A percentile compares a stretch with the other conserved stretches of the same genome.
phyloP scores from a whole-genome alignment of 2,113 vertebrate species.

The Himantopus leucocephalus region DNA sequence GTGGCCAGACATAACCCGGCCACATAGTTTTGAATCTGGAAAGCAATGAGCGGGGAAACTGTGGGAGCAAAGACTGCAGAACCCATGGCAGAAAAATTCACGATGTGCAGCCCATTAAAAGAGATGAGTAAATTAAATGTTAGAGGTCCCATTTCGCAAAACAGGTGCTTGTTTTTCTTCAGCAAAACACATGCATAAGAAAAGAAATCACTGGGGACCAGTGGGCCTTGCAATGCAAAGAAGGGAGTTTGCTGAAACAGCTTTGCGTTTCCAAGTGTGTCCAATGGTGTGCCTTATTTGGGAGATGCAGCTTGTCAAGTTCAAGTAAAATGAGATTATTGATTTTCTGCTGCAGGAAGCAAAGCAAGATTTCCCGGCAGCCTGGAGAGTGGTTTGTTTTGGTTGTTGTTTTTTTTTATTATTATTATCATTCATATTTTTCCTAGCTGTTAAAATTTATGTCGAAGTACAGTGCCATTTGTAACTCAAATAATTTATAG shows the following conservation, averaged over 20 bases:
- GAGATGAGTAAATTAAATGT: neutral
- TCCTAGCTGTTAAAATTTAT: neutral
- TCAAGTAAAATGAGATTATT: slow-evolving; percentile 30
- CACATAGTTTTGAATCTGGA: neutral
- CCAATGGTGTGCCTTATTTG: neutral
- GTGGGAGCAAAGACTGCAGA: neutral
- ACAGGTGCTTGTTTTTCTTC: neutral
- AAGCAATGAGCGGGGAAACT: neutral
- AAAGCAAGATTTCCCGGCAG: neutral
- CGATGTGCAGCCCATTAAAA: neutral
- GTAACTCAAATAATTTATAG: neutral
- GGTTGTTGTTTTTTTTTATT: neutral
- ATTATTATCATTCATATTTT: neutral
- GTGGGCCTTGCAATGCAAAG: neutral
- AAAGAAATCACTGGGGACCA: neutral
- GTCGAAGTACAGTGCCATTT: neutral
- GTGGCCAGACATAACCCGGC: slow-evolving; percentile 16
- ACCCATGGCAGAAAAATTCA: neutral
- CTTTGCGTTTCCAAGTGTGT: slow-evolving; percentile 15
- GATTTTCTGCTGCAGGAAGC: slow-evolving; percentile 41
- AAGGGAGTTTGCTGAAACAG: neutral
- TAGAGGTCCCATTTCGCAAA: neutral
- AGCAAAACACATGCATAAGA: neutral
- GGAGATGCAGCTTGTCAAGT: neutral
- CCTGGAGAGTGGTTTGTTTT: neutral